A percentile compares a stretch with the other conserved stretches of the same genome.
Conservation (phyloP, 2,113 vertebrate genomes). For the Ondatra zibethicus region DNA sequence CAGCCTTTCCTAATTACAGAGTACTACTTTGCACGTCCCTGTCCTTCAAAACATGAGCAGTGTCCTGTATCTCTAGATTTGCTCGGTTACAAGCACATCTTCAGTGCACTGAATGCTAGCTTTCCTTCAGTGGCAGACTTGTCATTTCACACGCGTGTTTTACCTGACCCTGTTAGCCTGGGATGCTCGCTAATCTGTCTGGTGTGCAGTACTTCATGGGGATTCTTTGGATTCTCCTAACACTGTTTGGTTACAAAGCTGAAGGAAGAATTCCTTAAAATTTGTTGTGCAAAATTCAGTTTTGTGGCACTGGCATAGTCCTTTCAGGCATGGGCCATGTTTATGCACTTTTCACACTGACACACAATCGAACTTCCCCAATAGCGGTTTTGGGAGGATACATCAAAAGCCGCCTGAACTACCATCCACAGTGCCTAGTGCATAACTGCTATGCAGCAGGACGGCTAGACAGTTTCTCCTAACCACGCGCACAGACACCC, state of each 20-base stretch:
- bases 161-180: background rate
- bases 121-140: background rate
- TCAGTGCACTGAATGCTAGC: background rate
- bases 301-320: background rate
- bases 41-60: background rate
- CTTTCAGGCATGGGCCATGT: background rate
- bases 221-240: background rate
- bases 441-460: background rate
- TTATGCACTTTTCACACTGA: background rate
- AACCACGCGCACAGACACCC: too few species aligned
- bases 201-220: too few species aligned
- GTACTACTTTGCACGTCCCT: background rate
- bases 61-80: background rate
- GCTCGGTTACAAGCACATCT: background rate
- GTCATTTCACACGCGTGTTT: rapidly evolving
- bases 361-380: background rate
- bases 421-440: background rate
- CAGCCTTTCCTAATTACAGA: background rate
- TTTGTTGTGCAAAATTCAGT: background rate
- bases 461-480: background rate
- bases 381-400: rapidly evolving
- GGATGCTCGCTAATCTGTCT: background rate
- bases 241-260: background rate
- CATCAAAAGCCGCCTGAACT: background rate
- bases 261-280: background rate